These are phyloP conservation scores for Archocentrus centrarchus DNA, from an alignment of 2,113 vertebrate genomes.

Conservation along the genomic window DNA sequence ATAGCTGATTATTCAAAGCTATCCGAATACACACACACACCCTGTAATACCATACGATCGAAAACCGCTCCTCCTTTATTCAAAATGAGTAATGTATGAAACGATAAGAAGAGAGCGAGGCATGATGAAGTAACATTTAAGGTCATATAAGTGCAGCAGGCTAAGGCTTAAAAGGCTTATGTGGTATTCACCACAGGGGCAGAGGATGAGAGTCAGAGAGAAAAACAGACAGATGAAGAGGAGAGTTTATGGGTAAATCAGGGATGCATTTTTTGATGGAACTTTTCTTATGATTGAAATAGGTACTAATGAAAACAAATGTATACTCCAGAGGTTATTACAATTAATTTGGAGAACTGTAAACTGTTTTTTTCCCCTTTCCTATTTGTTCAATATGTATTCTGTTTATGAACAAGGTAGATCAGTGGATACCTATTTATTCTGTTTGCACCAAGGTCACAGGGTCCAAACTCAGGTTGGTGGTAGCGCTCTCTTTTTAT, in stretches of 20 bases:
- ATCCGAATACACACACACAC: not conserved
- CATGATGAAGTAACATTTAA: slow-evolving; percentile 22
- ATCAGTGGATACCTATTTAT: not conserved
- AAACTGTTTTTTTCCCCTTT: not conserved
- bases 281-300: not conserved
- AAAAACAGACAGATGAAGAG: not conserved
- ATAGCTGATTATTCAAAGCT: not conserved
- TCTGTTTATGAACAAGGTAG: not conserved
- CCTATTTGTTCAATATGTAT: not conserved
- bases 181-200: slow-evolving; percentile 19
- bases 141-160: slow-evolving; percentile 38
- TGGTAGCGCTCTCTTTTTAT: not conserved
- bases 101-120: not conserved
- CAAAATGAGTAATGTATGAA: slow-evolving; percentile 6
- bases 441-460: not conserved
- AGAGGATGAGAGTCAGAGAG: slow-evolving; percentile 3
- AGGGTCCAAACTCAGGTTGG: not conserved
- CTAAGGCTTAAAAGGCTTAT: slow-evolving; percentile 42
- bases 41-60: not conserved
- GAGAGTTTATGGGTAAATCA: not conserved
- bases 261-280: not conserved
- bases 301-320: not conserved
- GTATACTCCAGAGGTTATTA: not conserved
- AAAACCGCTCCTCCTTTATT: not conserved
- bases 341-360: not conserved